Percentiles rank a stretch among this genome's conserved stretches.
phyloP scores from a whole-genome alignment of 2,113 vertebrate genomes.

The Bufo gargarizans region DNA sequence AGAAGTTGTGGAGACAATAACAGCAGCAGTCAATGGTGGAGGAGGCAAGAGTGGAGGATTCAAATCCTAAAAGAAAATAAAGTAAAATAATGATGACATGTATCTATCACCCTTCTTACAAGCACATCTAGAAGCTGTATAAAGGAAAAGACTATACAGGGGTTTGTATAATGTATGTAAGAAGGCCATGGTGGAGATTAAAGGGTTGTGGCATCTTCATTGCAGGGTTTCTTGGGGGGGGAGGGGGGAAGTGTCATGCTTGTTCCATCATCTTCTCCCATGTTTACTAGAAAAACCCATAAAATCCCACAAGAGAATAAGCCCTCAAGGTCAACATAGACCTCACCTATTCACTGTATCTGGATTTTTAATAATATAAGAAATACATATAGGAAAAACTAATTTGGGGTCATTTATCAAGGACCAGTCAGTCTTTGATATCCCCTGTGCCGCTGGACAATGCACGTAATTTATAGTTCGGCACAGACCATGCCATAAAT shows the following conservation, averaged over 20 bases:
- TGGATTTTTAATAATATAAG: background rate
- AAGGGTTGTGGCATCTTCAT: no score
- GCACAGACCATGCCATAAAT: no score
- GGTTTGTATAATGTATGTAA: background rate
- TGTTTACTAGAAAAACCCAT: no score
- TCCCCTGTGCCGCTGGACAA: no score
- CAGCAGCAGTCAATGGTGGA: constrained; percentile 82
- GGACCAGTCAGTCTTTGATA: no score
- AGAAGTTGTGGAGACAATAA: constrained; percentile 74
- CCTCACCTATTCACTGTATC: background rate
- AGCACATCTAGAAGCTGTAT: background rate
- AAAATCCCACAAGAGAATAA: background rate
- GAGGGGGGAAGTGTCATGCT: background rate
- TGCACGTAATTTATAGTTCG: no score
- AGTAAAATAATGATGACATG: background rate
- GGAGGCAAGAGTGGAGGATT: constrained; percentile 84
- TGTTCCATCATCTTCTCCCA: background rate
- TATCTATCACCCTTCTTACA: background rate
- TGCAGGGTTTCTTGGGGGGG: no score
- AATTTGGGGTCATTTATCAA: background rate
- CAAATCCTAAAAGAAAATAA: constrained; percentile 67
- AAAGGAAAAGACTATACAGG: background rate
- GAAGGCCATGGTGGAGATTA: no score
- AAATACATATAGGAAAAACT: background rate
- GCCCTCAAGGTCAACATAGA: background rate